Conservation (phyloP, 2,888 invertebrate genomes). For the Hypolimnas misippus region DNA sequence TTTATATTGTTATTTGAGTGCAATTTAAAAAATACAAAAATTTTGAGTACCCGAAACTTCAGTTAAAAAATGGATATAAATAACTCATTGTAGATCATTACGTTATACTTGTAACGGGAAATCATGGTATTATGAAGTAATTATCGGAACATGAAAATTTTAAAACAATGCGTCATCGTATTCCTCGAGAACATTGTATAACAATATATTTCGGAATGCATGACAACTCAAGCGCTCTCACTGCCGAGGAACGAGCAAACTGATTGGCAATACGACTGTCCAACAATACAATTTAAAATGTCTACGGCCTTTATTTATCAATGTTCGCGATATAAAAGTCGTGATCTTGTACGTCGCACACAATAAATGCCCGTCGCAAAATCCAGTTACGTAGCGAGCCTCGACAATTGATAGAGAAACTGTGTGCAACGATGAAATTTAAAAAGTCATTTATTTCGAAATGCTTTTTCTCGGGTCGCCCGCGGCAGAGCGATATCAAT, state of each 20-base stretch:
- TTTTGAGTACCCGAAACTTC: neutral
- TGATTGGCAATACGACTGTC: slow-evolving; percentile 40
- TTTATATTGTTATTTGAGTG: neutral
- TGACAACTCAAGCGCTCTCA: slow-evolving; percentile 21
- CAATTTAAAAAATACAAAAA: neutral
- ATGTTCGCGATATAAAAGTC: slow-evolving; percentile 69
- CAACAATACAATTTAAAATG: slow-evolving; percentile 50
- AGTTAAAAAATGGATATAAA: slow-evolving; percentile 7
- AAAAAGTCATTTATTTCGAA: slow-evolving; percentile 84
- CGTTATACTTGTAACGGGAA: slow-evolving; percentile 14
- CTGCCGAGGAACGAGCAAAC: slow-evolving; percentile 20
- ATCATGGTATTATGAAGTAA: slow-evolving; percentile 21
- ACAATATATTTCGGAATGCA: slow-evolving; percentile 27
- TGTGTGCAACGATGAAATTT: slow-evolving; percentile 84
- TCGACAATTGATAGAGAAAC: slow-evolving; percentile 84
- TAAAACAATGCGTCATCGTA: slow-evolving; percentile 27
- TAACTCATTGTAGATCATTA: slow-evolving; percentile 22
- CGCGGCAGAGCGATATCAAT: slow-evolving; percentile 80
- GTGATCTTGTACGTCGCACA: slow-evolving; percentile 75
- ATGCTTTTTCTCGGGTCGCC: slow-evolving; percentile 82
- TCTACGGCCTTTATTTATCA: slow-evolving; percentile 58
- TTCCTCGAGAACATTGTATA: slow-evolving; percentile 16
- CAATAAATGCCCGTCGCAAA: slow-evolving; percentile 80
- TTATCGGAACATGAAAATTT: slow-evolving; percentile 23
- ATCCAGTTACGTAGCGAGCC: slow-evolving; percentile 80